A percentile compares a stretch with the other conserved stretches of the same genome.
phyloP scores from a whole-genome alignment of 1,140 invertebrate genomes.

The Zophobas atratus region DNA sequence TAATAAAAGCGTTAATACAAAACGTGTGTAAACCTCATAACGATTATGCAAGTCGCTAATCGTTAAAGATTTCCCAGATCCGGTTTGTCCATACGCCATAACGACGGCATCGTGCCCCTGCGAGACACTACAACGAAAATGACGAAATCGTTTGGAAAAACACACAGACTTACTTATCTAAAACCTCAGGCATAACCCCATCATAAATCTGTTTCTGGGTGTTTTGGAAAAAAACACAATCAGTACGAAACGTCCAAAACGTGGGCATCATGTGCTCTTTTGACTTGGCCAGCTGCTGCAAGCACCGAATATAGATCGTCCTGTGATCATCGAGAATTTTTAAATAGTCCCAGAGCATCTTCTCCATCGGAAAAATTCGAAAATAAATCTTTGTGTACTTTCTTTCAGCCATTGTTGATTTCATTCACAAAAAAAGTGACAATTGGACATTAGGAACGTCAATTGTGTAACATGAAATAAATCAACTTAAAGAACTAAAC shows the following conservation, averaged over 20 bases:
- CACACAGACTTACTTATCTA: constrained; percentile 54
- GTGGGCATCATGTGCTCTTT: too few species aligned
- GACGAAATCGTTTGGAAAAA: constrained; percentile 21
- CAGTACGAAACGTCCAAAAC: too few species aligned
- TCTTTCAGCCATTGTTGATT: too few species aligned
- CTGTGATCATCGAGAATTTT: too few species aligned
- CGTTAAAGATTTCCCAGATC: constrained; percentile 63
- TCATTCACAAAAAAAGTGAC: too few species aligned
- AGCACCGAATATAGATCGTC: too few species aligned
- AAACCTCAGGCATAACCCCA: constrained; percentile 50
- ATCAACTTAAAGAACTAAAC: constrained; percentile 9
- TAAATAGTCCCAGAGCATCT: too few species aligned
- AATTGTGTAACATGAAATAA: too few species aligned
- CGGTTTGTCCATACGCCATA: constrained; percentile 59
- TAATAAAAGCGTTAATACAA: constrained; percentile 5
- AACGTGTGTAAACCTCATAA: constrained; percentile 54
- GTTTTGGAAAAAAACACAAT: constrained; percentile 58
- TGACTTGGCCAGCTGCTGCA: too few species aligned
- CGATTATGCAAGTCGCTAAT: constrained; percentile 57
- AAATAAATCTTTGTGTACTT: too few species aligned
- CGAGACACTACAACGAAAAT: constrained; percentile 54
- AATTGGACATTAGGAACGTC: too few species aligned
- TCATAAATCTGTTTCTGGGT: constrained; percentile 56
- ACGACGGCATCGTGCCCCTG: constrained; percentile 57
- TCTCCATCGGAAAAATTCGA: too few species aligned